Base-by-base conservation (phyloP, 2,888 invertebrate species). In the Hydrotaea cyrtoneurina region DNA sequence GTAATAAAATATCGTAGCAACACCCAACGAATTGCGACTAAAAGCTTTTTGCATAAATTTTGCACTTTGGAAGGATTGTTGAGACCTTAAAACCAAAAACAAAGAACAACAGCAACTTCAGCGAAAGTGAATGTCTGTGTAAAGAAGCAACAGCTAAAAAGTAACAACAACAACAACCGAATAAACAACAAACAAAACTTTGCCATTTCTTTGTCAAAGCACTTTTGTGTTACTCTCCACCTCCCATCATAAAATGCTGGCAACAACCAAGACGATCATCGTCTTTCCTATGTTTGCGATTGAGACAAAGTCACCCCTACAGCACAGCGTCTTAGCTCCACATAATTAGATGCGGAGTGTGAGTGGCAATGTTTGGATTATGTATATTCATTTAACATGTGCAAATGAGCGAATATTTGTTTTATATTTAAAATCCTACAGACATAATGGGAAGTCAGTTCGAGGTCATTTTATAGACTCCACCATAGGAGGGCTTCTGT, bases 21-120 rank as follows among this genome's bases (percentile, higher is more conserved):
- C 50, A 7, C 2, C 43, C 3, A 43, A 15, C 15, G 7, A 55
- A 57, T 15, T 21, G 36, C 15, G 39, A 73, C 73, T 55, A 57
- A 36, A 64, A 53, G 55, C 76, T 72, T 53, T 53, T 72, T 72
- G 53, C 72, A 72, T 72, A 72, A 72, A 72, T 72, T 71, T 72
- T 15, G 50, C 53, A 19, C 53, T 72, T 17, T 53, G 31, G 53
- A 72, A 72, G 53, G 66, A 66, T 66, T 66, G 66, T 43, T 64
- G 17, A 36, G 66, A 39, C 66, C 39, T 66, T 43, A 36, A 64
- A 64, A 21, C 10, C 66, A 19, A 43, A 53, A 53, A 72, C 66
- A 19, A 43, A 53, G 31, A 72, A 55, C 23, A 71, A 72, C 53
- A 31, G 53, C 50, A 72, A 71, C 39, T 53, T 31, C 31, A 26